phyloP scores from a whole-genome alignment of 1,140 invertebrate genomes.

The Bombus breviceps region DNA sequence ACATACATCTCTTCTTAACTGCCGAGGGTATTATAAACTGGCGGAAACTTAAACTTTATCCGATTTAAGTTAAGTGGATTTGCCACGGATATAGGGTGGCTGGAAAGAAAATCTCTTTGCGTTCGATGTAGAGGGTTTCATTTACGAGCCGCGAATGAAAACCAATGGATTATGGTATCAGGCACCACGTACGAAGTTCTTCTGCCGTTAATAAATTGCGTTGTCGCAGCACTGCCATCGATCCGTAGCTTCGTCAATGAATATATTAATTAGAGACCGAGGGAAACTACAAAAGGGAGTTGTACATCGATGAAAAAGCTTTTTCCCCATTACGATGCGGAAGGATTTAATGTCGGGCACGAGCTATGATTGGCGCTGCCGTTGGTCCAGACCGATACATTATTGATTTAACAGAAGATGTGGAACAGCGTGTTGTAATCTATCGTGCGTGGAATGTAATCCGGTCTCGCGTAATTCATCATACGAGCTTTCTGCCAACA shows the following conservation, averaged over 20 bases:
- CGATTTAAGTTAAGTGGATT: conserved; percentile 20
- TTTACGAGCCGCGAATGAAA: conserved; percentile 8
- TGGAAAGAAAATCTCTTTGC: conserved; percentile 13
- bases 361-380: background rate
- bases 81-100: background rate
- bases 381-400: background rate
- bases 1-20: background rate
- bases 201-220: conserved; percentile 17
- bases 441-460: conserved; percentile 18
- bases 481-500: background rate
- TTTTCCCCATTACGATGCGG: background rate
- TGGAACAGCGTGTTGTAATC: background rate
- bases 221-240: background rate
- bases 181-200: background rate
- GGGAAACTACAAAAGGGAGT: background rate
- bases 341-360: background rate
- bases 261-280: conserved; percentile 20
- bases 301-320: background rate
- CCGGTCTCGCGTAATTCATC: conserved; percentile 28
- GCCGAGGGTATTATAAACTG: background rate
- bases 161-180: conserved; percentile 18
- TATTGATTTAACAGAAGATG: conserved; percentile 22
- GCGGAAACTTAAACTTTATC: conserved; percentile 9
- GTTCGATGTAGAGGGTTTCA: conserved; percentile 4
- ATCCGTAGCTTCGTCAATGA: background rate